These are phyloP conservation scores for Leucosticte australis DNA, from an alignment of 2,113 vertebrate species.

Conservation along the genomic window DNA sequence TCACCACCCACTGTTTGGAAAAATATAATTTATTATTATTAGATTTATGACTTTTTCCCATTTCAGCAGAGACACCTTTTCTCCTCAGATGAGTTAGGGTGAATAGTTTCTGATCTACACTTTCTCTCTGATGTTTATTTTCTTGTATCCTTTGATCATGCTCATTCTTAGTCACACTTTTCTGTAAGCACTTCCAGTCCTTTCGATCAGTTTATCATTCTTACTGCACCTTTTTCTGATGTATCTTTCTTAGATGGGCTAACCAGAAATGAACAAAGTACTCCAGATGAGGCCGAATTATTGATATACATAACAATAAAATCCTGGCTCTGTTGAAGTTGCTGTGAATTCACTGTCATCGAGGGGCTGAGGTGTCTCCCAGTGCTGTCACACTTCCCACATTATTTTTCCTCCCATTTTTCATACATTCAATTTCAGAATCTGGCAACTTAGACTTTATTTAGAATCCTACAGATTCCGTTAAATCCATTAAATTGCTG, in stretches of 20 bases:
- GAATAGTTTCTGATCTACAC: background rate
- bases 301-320: background rate
- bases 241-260: background rate
- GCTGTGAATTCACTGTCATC: background rate
- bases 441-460: background rate
- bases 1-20: background rate
- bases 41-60: background rate
- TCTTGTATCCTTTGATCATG: background rate
- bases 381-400: background rate
- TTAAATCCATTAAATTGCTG: background rate
- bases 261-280: background rate
- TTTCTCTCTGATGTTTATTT: background rate
- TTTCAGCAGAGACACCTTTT: background rate
- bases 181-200: background rate
- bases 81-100: background rate
- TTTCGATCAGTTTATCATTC: background rate
- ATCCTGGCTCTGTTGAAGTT: background rate
- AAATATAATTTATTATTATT: background rate
- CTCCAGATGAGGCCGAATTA: background rate
- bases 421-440: background rate
- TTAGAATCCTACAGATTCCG: background rate
- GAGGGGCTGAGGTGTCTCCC: background rate
- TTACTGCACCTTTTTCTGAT: background rate
- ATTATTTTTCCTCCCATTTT: background rate
- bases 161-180: background rate